Conservation (phyloP, 2,888 invertebrate species). For the Geotrupes spiniger region DNA sequence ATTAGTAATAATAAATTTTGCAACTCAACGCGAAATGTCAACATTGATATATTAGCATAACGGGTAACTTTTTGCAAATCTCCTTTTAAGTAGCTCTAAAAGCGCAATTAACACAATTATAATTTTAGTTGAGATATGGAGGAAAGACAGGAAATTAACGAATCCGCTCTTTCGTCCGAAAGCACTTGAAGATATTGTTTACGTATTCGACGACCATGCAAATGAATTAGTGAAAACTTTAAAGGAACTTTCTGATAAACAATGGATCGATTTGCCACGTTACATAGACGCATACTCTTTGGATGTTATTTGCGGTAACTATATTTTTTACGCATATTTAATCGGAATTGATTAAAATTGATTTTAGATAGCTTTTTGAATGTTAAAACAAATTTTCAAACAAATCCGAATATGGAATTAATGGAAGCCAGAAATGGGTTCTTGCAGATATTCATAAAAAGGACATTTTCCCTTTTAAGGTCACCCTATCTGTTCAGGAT, state of each 20-base stretch:
- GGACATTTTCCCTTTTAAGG: no score
- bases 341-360: background rate
- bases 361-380: conserved; percentile 25
- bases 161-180: conserved; percentile 51
- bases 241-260: conserved; percentile 19
- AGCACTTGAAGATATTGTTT: conserved; percentile 46
- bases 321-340: no score
- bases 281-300: conserved; percentile 48
- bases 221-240: conserved; percentile 45
- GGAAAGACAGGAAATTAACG: conserved; percentile 48
- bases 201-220: conserved; percentile 49
- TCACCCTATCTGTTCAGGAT: no score
- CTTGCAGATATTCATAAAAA: conserved; percentile 26
- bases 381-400: conserved; percentile 23
- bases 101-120: background rate
- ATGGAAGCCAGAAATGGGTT: conserved; percentile 22
- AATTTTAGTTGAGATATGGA: conserved; percentile 47
- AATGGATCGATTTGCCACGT: conserved; percentile 47
- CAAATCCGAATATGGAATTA: conserved; percentile 25
- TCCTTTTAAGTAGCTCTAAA: no score
- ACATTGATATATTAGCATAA: no score
- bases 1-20: no score
- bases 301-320: conserved; percentile 46
- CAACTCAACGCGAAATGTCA: no score
- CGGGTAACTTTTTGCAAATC: no score